Conservation (phyloP, 1,140 invertebrate genomes). For the Lordiphosa mommai region DNA sequence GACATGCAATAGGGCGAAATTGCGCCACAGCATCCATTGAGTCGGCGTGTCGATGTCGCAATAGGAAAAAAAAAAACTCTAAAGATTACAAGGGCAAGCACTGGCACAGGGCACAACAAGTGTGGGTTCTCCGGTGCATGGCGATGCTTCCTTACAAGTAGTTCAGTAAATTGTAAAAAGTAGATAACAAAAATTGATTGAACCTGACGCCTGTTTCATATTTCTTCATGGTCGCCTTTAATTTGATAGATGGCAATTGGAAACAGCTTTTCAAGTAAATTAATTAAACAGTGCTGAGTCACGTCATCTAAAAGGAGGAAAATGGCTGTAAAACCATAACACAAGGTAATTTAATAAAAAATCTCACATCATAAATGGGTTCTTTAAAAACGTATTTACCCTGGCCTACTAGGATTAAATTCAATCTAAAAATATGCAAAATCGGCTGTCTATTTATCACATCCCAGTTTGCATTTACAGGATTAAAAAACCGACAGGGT, state of each 20-base stretch:
- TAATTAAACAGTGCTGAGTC: slow-evolving; percentile 4
- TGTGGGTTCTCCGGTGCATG: slow-evolving; percentile 16
- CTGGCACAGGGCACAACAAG: neutral
- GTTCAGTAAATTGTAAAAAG: slow-evolving; percentile 26
- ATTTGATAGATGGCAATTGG: slow-evolving; percentile 28
- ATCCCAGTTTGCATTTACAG: too few relatives aligned
- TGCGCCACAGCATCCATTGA: slow-evolving; percentile 29
- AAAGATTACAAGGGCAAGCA: slow-evolving; percentile 13
- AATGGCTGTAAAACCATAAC: too few relatives aligned
- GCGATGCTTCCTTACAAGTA: slow-evolving; percentile 43
- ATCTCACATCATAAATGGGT: too few relatives aligned
- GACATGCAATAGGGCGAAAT: slow-evolving; percentile 32
- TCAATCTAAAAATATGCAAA: too few relatives aligned
- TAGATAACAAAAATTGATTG: slow-evolving; percentile 52
- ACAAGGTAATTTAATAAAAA: too few relatives aligned
- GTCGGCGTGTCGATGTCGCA: slow-evolving; percentile 30
- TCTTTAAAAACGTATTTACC: too few relatives aligned
- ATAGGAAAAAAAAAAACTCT: slow-evolving; percentile 12
- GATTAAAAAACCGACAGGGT: too few relatives aligned
- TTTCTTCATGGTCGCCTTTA: slow-evolving; percentile 25
- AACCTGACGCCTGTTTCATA: slow-evolving; percentile 45
- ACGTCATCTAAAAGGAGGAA: too few relatives aligned
- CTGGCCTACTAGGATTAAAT: too few relatives aligned
- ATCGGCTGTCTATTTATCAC: too few relatives aligned
- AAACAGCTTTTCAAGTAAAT: slow-evolving; percentile 17